Percentiles rank a stretch among this genome's conserved stretches.
phyloP scores from a whole-genome alignment of 2,888 invertebrate genomes.

The Ectemnius continuus region DNA sequence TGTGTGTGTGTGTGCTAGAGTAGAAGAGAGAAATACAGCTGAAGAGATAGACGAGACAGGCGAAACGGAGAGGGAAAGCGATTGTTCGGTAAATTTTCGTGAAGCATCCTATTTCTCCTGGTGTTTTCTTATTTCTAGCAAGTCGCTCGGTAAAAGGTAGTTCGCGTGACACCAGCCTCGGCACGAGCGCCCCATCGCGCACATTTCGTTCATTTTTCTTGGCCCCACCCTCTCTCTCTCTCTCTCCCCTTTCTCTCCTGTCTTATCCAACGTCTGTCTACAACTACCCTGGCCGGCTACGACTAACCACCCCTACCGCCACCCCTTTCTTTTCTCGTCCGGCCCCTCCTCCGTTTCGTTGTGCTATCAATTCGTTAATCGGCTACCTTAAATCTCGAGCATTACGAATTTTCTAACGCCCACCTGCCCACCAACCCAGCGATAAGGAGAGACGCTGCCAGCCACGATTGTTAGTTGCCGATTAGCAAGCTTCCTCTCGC shows the following conservation, averaged over 20 bases:
- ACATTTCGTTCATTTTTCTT: conserved; percentile 52
- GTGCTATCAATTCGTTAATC: conserved; percentile 39
- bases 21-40: too few relatives aligned
- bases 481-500: conserved; percentile 24
- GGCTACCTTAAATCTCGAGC: conserved; percentile 36
- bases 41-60: too few relatives aligned
- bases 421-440: not conserved
- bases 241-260: not conserved
- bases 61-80: not conserved
- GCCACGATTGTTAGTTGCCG: conserved; percentile 2
- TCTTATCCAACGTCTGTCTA: conserved; percentile 40
- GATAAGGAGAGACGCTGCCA: too few relatives aligned
- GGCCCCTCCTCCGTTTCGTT: not conserved
- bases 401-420: conserved; percentile 42
- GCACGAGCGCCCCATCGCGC: conserved; percentile 10
- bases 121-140: conserved; percentile 5
- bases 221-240: conserved; percentile 4
- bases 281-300: not conserved
- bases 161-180: conserved; percentile 47
- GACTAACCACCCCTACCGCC: too few relatives aligned
- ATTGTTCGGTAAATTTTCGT: not conserved
- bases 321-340: too few relatives aligned
- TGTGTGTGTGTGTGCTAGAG: too few relatives aligned
- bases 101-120: too few relatives aligned
- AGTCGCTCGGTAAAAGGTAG: conserved; percentile 29